Evolutionary conservation across 2,888 invertebrate species (phyloP), one percentile per base, ranked within the genome.

Genomic region (Flexamia atlantica): DNA sequence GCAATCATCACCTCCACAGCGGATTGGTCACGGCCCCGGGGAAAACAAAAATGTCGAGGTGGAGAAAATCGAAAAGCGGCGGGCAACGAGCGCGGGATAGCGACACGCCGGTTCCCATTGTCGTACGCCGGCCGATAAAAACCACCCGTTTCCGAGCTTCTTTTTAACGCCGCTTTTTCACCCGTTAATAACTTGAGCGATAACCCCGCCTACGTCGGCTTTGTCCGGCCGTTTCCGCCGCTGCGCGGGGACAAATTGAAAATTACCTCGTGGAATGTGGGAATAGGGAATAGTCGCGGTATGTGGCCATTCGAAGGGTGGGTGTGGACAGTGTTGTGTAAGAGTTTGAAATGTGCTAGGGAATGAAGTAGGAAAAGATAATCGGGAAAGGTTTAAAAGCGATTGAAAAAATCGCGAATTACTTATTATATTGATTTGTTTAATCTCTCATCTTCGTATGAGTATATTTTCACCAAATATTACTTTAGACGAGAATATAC

Each of bases 1-100:
- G 28, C 79, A 79, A 79, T 79, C 79, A 57, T 17, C 79, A 20
- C 57, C 79, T 79, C 74, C 1, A 46, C 74, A 76, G 25, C 12
- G 74, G 79, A 53, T 79, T 79, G 57, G 79, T 57, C 79, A 79
- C 79, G 79, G 79, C 79, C 79, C 36, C 36, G n/a, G 57, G 57
- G 79, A 79, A 79, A 79, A 79, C 79, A 79, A 79, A 76, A 79
- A 79, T 79, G 57, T 57, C 32, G 57, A 30, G 50, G 79, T 79
- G 79, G 79, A 79, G 79, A 79, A 79, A 79, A 79, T 79, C 79
- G 79, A 79, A 79, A 79, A 79, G 79, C 53, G 57, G 30, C 57
- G 79, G 50, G 25, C 50, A 25, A 50, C 40, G 50, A 46, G 50
- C 28, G 20, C 32, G 25, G 74, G 74, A 76, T 76, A 76, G 12